Base-by-base conservation (phyloP, 2,797 vertebrate genomes). In the Gobio occitaniae region DNA sequence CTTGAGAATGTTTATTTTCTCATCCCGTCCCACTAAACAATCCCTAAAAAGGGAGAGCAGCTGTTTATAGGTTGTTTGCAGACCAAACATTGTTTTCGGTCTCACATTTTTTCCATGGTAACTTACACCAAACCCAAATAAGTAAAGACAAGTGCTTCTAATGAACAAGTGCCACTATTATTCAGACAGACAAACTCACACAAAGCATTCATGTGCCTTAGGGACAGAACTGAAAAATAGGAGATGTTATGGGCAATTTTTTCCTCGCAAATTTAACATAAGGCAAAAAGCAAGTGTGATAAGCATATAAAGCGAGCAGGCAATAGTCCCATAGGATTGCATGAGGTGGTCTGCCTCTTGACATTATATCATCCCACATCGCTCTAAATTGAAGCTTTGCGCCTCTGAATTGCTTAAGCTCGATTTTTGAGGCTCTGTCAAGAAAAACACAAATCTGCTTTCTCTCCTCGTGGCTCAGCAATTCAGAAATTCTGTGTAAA, bases 1-100 rank as follows among this genome's bases (percentile, higher is more conserved):
- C 93, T 96, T 91, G 90, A 94, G 93, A 94, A 92, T 87, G 94
- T 96, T 96, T 96, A 96, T 96, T 96, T 96, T 95, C 92, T 91
- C 89, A 89, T 93, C 93, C 89, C 81, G 89, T 94, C 93, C 92
- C 93, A 94, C 94, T 95, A 96, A 96, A 96, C 95, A 95, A 95
- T 96, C 93, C 95, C 95, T 95, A 95, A 96, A 95, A 96, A 96
- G 95, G 95, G 91, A 93, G 92, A 87, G 88, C 91, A 93, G 93
- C 94, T 96, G 95, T 96, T 96, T 96, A 95, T 94, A 93, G 93
- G 93, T 92, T 90, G 90, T 94, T 94, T 92, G 91, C 93, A 93
- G 93, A 95, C 94, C 92, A 93, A 95, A 94, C 91, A 91, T 92
- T 93, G 94, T 93, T 93, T 93, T 94, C 92, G 93, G 92, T 93